Evolutionary conservation across 2,797 vertebrate genomes (phyloP).

Genomic region (Spizella passerina): DNA sequence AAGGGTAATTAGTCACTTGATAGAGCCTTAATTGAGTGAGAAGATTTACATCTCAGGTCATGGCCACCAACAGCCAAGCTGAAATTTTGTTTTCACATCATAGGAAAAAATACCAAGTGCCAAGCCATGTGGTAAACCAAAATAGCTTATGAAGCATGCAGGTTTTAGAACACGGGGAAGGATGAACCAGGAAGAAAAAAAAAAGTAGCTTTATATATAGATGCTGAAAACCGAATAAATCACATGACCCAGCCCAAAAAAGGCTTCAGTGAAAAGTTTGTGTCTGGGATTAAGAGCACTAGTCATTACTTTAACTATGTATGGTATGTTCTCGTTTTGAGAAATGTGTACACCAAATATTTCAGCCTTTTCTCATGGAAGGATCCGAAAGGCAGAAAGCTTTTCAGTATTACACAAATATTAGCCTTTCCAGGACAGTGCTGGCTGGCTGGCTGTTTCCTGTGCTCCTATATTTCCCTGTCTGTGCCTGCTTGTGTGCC

Average conservation of each 20-base stretch:
- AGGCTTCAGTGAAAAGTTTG: slow-evolving; percentile 61
- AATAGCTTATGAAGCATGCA: slow-evolving; percentile 62
- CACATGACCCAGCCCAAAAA: slow-evolving; percentile 59
- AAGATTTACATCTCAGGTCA: slow-evolving; percentile 55
- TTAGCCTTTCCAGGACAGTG: not conserved
- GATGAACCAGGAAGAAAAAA: slow-evolving; percentile 47
- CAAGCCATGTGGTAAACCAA: slow-evolving; percentile 62
- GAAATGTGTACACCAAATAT: slow-evolving; percentile 58
- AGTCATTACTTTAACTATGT: slow-evolving; percentile 68
- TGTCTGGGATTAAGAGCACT: slow-evolving; percentile 62
- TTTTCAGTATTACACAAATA: slow-evolving; percentile 20
- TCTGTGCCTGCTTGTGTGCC: not conserved
- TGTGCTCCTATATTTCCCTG: not conserved
- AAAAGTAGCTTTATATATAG: slow-evolving; percentile 56
- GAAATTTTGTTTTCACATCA: slow-evolving; percentile 63
- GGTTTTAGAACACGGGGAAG: slow-evolving; percentile 43
- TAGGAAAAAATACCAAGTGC: slow-evolving; percentile 55
- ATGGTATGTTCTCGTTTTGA: slow-evolving; percentile 56
- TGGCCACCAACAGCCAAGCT: slow-evolving; percentile 55
- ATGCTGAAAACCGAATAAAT: slow-evolving; percentile 48
- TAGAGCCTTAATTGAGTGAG: not conserved
- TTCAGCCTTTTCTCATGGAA: slow-evolving; percentile 64
- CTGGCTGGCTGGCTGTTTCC: not conserved
- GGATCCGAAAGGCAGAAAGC: not conserved
- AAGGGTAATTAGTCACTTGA: not conserved